Base-by-base conservation (phyloP, 1,140 invertebrate species). In the Pseudomyrmex cubaensis region DNA sequence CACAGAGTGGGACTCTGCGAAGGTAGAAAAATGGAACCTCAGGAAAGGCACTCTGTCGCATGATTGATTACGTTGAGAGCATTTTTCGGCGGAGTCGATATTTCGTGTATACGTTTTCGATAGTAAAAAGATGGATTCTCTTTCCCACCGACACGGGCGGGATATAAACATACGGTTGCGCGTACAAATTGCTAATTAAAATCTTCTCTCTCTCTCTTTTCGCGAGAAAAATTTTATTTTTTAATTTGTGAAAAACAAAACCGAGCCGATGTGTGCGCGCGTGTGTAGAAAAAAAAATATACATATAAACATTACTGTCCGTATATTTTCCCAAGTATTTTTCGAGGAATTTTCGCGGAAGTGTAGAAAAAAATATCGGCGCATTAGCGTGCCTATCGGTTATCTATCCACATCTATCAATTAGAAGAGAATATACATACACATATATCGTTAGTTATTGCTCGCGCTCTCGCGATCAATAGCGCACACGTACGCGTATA, bases 401-500 rank as follows among this genome's bases (percentile, higher is more conserved):
- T 57, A 73, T 73, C 62, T 62, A 78, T 69, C 64, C 52, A 25
- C 44, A 70, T 78, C 76, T 72, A 80, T 80, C 66, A 80, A 80
- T 66, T 48, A 54, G 64, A 20, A 61, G n/a, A 63, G 63, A 48
- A 66, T 74, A 82, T 82, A 73, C 50, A 69, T 86, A 85, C 72
- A 59, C 44, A 78, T 20, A 70, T 62, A 50, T 8, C 35, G 84
- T 85, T 75, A 64, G 78, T 83, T 75, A 86, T 87, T 83, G 82
- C 72, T 50, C 22, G 35, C 22, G 57, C 35, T 35, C 35, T 44
- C 62, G 35, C 35, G 84, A 59, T 87, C 85, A 54, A 87, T 85
- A 87, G 17, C 48, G 73, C 44, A 85, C 64, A 62, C 72, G 61
- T 15, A 35, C 35, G 5, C 35, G 35, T 35, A 35, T 35, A 35